phyloP scores from a whole-genome alignment of 2,888 invertebrate species.

The Erebia ligea region DNA sequence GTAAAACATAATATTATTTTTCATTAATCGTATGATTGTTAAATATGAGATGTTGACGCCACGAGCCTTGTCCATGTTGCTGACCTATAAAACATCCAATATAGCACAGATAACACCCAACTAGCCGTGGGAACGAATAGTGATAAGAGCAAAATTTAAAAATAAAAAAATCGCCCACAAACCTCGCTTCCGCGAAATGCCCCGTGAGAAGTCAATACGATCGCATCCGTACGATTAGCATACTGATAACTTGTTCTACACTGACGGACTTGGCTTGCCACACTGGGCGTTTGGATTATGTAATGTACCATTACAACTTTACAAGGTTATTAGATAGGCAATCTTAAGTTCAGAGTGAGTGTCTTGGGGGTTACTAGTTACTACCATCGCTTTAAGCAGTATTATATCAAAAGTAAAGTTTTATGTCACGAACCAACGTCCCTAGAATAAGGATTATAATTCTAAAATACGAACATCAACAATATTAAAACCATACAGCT shows the following conservation, averaged over 20 bases:
- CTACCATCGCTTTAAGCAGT: no score
- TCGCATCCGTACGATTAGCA: slow-evolving; percentile 42
- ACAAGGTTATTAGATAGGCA: no score
- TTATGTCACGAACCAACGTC: no score
- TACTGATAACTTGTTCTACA: slow-evolving; percentile 42
- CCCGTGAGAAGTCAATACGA: slow-evolving; percentile 51
- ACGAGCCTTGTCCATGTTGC: slow-evolving; percentile 12
- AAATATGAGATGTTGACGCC: slow-evolving; percentile 19
- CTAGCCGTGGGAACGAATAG: slow-evolving; percentile 70
- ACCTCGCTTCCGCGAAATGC: slow-evolving; percentile 57
- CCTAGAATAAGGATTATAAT: no score
- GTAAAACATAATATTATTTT: no score
- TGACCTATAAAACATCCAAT: slow-evolving; percentile 34
- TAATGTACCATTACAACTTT: not conserved
- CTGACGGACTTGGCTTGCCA: not conserved
- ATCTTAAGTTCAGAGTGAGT: no score
- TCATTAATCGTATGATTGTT: no score
- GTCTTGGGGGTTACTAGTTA: no score
- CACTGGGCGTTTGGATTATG: slow-evolving; percentile 2
- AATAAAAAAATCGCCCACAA: slow-evolving; percentile 56
- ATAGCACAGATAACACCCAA: slow-evolving; percentile 43
- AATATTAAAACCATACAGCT: no score
- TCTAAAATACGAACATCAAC: no score
- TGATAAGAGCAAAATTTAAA: slow-evolving; percentile 49
- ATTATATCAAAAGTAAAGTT: no score